These are phyloP conservation scores for Scolopax rusticola DNA, from an alignment of 2,797 vertebrate genomes.

Conservation along the genomic window DNA sequence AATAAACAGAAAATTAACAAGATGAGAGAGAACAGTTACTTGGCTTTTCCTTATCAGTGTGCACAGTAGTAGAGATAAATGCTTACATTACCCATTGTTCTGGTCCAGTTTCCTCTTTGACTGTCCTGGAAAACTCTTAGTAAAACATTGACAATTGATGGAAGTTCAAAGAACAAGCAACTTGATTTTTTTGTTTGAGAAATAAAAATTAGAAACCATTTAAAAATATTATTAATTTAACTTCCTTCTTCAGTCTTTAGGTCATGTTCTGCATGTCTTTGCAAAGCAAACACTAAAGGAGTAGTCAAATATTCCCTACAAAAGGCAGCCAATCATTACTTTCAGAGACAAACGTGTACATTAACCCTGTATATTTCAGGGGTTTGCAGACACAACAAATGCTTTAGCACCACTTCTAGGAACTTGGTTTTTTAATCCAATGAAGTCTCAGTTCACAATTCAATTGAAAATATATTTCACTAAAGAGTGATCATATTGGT, in stretches of 20 bases:
- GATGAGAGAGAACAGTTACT: constrained; percentile 37
- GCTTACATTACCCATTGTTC: constrained; percentile 62
- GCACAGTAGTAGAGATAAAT: constrained; percentile 41
- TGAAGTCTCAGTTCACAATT: neutral
- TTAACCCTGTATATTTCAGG: neutral
- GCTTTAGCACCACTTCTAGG: neutral
- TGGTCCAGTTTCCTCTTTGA: constrained; percentile 60
- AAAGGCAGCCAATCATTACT: neutral
- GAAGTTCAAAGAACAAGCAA: constrained; percentile 71
- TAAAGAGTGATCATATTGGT: neutral
- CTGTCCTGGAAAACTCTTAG: constrained; percentile 59
- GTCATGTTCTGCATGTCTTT: constrained; percentile 27
- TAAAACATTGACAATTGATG: constrained; percentile 72
- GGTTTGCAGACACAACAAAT: neutral
- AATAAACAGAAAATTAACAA: constrained; percentile 59
- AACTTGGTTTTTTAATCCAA: neutral
- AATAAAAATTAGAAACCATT: constrained; percentile 57
- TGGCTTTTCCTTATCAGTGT: constrained; percentile 64
- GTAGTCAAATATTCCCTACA: neutral
- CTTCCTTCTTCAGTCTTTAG: constrained; percentile 49
- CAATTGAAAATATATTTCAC: neutral
- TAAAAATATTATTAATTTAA: constrained; percentile 56
- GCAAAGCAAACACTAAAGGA: constrained; percentile 10
- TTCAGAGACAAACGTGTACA: neutral
- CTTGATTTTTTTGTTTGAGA: constrained; percentile 64